phyloP scores from a whole-genome alignment of 2,113 vertebrate species.

The Odontophorus gujanensis region DNA sequence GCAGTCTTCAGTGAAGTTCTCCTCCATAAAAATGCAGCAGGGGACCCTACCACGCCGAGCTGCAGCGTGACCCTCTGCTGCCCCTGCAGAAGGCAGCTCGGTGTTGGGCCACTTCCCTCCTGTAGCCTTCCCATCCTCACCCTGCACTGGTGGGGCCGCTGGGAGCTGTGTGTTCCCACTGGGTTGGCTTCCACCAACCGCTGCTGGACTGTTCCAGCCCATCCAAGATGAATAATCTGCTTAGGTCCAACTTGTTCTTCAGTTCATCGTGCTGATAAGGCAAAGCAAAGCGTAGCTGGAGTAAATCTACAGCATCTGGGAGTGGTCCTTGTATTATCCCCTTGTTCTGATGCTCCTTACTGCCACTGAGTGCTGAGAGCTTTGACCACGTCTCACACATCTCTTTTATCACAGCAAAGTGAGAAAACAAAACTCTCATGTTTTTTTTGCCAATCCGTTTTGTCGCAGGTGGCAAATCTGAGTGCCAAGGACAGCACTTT shows the following conservation, averaged over 20 bases:
- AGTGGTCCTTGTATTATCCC: not conserved
- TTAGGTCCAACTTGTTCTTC: not conserved
- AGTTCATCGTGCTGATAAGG: not conserved
- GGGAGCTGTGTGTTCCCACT: not conserved
- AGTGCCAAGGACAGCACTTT: slow-evolving; percentile 91
- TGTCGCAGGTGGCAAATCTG: slow-evolving; percentile 89
- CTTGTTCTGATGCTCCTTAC: not conserved
- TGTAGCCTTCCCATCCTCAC: too few relatives aligned
- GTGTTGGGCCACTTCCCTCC: not conserved
- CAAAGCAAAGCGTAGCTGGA: not conserved
- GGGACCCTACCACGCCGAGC: not conserved
- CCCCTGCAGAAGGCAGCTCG: not conserved
- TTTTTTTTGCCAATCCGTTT: not conserved
- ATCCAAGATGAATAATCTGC: not conserved
- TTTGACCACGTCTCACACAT: not conserved
- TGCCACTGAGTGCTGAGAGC: not conserved
- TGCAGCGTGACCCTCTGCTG: rapidly evolving
- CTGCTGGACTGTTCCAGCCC: not conserved
- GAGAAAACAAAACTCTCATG: not conserved
- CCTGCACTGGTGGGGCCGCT: rapidly evolving
- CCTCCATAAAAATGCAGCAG: not conserved
- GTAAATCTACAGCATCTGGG: not conserved
- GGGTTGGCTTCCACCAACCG: not conserved
- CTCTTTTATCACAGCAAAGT: not conserved
- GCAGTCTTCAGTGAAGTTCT: not conserved